phyloP scores from a whole-genome alignment of 2,113 vertebrate genomes.

The Rhinoptilus africanus region DNA sequence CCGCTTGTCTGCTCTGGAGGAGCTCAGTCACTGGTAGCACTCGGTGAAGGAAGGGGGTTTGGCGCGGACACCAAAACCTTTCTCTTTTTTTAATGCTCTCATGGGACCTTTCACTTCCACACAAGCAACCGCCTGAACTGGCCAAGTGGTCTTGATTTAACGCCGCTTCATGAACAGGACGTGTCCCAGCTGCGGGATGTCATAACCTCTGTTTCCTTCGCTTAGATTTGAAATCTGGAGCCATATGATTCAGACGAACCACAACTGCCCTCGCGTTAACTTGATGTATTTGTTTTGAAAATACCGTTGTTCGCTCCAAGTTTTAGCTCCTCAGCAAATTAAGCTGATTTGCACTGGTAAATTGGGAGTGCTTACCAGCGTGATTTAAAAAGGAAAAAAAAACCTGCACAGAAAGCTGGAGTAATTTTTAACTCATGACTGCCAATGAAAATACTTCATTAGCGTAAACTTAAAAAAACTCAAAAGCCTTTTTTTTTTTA shows the following conservation, averaged over 20 bases:
- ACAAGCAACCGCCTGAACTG: neutral
- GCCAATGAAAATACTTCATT: neutral
- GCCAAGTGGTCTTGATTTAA: conserved; percentile 37
- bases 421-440: neutral
- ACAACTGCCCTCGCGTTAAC: neutral
- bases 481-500: neutral
- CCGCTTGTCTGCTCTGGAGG: neutral
- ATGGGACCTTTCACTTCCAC: conserved; percentile 49
- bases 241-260: conserved; percentile 22
- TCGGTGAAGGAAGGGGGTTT: neutral
- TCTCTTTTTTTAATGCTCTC: neutral
- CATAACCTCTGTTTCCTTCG: conserved; percentile 55
- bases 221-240: conserved; percentile 22
- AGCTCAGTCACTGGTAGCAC: neutral
- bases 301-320: neutral
- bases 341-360: neutral
- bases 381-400: neutral
- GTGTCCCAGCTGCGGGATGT: conserved; percentile 47
- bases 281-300: conserved; percentile 39
- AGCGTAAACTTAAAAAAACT: neutral
- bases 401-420: neutral
- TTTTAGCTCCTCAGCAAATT: conserved; percentile 11
- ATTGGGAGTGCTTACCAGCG: neutral
- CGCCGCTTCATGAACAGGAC: neutral
- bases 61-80: conserved; percentile 23